Evolutionary conservation across 53 echinoderm and acorn worm genomes (phyloP).

Genomic region (Astropecten irregularis): DNA sequence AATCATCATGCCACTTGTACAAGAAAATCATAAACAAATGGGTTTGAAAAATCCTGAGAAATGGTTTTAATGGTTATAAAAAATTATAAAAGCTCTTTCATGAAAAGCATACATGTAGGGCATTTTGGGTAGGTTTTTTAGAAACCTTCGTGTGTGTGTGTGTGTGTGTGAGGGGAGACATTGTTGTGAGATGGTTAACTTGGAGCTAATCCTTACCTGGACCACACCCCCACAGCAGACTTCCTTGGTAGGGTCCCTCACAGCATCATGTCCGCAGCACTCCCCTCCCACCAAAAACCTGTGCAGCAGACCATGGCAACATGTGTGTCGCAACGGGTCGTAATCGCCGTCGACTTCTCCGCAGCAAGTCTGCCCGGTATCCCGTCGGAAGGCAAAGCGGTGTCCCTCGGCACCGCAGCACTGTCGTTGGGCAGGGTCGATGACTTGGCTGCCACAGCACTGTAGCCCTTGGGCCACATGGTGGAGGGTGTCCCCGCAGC

Average conservation of each 20-base stretch:
- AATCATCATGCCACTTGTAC: too few relatives aligned
- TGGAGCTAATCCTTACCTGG: slow-evolving; percentile 32
- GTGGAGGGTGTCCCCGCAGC: slow-evolving; percentile 36
- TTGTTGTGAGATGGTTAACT: too few relatives aligned
- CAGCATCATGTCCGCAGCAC: slow-evolving; percentile 67
- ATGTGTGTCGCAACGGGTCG: slow-evolving; percentile 50
- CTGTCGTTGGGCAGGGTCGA: slow-evolving; percentile 33
- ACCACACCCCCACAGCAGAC: slow-evolving; percentile 68
- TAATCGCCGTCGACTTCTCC: slow-evolving; percentile 38
- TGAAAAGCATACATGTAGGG: too few relatives aligned
- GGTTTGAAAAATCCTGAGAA: too few relatives aligned
- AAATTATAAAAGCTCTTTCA: too few relatives aligned
- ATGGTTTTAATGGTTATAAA: too few relatives aligned
- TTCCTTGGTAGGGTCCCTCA: slow-evolving; percentile 56
- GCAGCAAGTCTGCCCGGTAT: slow-evolving; percentile 64
- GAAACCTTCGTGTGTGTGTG: too few relatives aligned
- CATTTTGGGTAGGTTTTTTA: too few relatives aligned
- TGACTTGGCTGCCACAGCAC: slow-evolving; percentile 69
- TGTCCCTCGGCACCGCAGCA: slow-evolving; percentile 55
- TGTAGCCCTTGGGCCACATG: not conserved
- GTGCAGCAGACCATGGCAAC: slow-evolving; percentile 74
- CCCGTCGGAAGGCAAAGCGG: slow-evolving; percentile 23
- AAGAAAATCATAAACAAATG: too few relatives aligned
- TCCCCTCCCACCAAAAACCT: slow-evolving; percentile 40
- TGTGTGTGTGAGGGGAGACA: too few relatives aligned